phyloP scores from a whole-genome alignment of 2,888 invertebrate species.

The Esperia sulphurella region DNA sequence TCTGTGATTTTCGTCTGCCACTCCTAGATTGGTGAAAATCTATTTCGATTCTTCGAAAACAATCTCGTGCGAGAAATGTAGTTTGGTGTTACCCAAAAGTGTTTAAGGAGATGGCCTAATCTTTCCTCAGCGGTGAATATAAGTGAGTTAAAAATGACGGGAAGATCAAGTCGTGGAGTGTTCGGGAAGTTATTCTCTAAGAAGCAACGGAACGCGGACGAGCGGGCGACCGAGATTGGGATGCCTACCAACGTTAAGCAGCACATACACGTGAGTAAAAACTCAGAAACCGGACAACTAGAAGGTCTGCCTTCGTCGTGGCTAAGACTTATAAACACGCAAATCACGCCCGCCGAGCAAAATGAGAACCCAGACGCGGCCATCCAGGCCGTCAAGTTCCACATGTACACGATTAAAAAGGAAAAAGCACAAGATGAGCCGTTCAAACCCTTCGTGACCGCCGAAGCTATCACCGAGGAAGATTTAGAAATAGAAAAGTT shows the following conservation, averaged over 20 bases:
- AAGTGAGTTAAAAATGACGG: constrained; percentile 64
- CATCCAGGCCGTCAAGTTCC: constrained; percentile 93
- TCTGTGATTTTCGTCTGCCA: constrained; percentile 58
- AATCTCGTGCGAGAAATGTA: constrained; percentile 48
- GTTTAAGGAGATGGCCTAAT: constrained; percentile 56
- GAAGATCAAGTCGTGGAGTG: constrained; percentile 68
- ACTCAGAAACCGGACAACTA: constrained; percentile 88
- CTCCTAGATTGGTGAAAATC: constrained; percentile 56
- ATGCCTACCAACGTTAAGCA: constrained; percentile 92
- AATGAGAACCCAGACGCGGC: constrained; percentile 94
- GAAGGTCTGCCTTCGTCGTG: constrained; percentile 93
- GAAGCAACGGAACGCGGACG: constrained; percentile 65
- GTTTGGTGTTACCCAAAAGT: constrained; percentile 39
- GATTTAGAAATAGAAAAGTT: constrained; percentile 90
- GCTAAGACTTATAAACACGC: constrained; percentile 87
- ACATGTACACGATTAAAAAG: constrained; percentile 92
- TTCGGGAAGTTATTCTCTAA: constrained; percentile 74
- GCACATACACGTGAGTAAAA: constrained; percentile 92
- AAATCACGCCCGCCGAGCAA: constrained; percentile 92
- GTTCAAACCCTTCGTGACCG: constrained; percentile 90
- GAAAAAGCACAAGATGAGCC: constrained; percentile 85
- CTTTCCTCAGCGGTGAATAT: constrained; percentile 14
- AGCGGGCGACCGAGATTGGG: constrained; percentile 84
- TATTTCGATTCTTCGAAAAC: constrained; percentile 39
- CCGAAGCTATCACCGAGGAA: constrained; percentile 89